Base-by-base conservation (phyloP, 2,113 vertebrate species). In the Hipposideros armiger region DNA sequence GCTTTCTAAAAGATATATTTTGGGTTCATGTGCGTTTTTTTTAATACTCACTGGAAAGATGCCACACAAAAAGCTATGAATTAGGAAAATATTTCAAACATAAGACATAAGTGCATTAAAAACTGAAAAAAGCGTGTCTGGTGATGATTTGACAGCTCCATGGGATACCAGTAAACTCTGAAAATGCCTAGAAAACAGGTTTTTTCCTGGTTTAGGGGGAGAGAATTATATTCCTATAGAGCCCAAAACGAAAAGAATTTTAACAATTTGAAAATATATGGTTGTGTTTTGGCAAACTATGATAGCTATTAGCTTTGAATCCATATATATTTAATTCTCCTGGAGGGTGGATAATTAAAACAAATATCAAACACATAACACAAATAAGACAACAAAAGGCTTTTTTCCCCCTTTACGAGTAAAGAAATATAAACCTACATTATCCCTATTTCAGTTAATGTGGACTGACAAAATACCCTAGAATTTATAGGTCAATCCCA, bases 261-360 rank as follows among this genome's bases (percentile, higher is more conserved):
- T 93, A 92, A 52, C 11, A 42, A 90, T 96, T 69, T 92, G 69
- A 95, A 96, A 91, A 92, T 67, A 94, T 95, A 77, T 97, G 96
- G 84, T 85, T 89, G 40, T 92, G 17, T 78, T 94, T 90, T 93
- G 74, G 89, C 47, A 91, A 88, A 60, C 80, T 56, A 3, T 84
- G 87, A 60, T 74, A 95, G 47, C 64, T 83, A 86, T 96, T 77
- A 80, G 32, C 52, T 81, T 95, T 88, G 86, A 72, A 93, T 81
- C 58, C 82, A 84, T 73, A 76, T 83, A 85, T 58, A 76, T 89
- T 95, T 96, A 82, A 91, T 97, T 97, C 91, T 95, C 47, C 47
- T 67, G n/a, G 69, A 92, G 78, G 24, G 13, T 85, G 42, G 42
- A 56, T 78, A 77, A 88, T 95, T 91, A 90, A 78, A 95, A 84